These are phyloP conservation scores for Thysanoteuthis rhombus DNA, from an alignment of 2,888 invertebrate genomes.

Conservation along the genomic window DNA sequence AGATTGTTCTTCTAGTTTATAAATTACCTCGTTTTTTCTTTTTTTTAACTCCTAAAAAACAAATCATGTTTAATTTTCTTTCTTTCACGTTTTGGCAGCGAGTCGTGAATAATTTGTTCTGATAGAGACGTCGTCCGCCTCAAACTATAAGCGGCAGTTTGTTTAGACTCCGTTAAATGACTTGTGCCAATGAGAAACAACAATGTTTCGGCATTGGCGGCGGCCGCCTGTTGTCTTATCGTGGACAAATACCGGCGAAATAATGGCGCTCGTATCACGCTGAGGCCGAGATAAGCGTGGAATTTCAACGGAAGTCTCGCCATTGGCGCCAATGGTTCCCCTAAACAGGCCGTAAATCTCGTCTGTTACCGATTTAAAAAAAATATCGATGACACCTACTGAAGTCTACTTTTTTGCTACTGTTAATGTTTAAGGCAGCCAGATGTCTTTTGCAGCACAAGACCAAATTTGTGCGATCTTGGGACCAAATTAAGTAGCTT, in stretches of 20 bases:
- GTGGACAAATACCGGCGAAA: neutral
- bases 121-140: neutral
- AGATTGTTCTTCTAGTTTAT: neutral
- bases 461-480: too few species aligned
- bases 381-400: neutral
- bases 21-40: neutral
- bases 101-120: slow-evolving; percentile 12
- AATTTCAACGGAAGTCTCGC: neutral
- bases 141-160: neutral
- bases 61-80: neutral
- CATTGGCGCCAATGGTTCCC: neutral
- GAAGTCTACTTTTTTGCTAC: too few species aligned
- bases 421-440: too few species aligned
- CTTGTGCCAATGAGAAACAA: neutral
- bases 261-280: slow-evolving; percentile 12
- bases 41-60: neutral
- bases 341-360: neutral
- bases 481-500: too few species aligned
- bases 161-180: neutral
- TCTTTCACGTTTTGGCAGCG: neutral
- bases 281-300: neutral
- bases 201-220: neutral
- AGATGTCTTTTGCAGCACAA: too few species aligned
- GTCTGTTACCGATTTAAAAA: neutral
- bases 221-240: slow-evolving; percentile 12